phyloP scores from a whole-genome alignment of 2,113 vertebrate genomes.

The Phoxinus phoxinus region DNA sequence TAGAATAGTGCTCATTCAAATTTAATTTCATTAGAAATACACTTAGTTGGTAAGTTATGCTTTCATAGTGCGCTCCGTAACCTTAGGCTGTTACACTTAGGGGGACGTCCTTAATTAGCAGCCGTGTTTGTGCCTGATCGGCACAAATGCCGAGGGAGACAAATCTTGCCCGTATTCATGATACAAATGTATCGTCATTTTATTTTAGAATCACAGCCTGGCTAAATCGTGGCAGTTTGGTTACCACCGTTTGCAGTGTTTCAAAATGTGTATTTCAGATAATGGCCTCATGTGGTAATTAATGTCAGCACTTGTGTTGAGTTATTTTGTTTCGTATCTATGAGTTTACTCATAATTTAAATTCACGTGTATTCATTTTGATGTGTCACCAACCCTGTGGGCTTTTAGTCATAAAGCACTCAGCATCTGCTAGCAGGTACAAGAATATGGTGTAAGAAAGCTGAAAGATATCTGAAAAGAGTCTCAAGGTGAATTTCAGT shows the following conservation, averaged over 20 bases:
- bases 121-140: constrained; percentile 22
- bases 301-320: constrained; percentile 30
- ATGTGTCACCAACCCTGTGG: background rate
- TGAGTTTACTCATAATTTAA: constrained; percentile 19
- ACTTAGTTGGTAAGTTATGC: constrained; percentile 37
- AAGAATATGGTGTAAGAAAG: constrained; percentile 18
- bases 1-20: constrained; percentile 43
- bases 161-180: background rate
- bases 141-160: background rate
- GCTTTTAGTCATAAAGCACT: constrained; percentile 15
- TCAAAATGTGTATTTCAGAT: constrained; percentile 18
- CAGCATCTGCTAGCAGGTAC: background rate
- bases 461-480: background rate
- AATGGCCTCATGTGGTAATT: constrained; percentile 33
- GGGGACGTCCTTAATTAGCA: constrained; percentile 41
- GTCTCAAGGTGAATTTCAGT: constrained; percentile 39
- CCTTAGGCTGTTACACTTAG: constrained; percentile 29
- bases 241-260: constrained; percentile 4
- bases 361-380: constrained; percentile 11
- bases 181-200: background rate
- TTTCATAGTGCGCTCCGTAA: constrained; percentile 9
- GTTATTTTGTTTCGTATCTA: constrained; percentile 19
- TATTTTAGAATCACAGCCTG: constrained; percentile 9
- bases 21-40: constrained; percentile 48
- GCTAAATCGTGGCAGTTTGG: constrained; percentile 8